These are phyloP conservation scores for Platypus cylindrus DNA, from an alignment of 2,888 invertebrate species.

Conservation along the genomic window DNA sequence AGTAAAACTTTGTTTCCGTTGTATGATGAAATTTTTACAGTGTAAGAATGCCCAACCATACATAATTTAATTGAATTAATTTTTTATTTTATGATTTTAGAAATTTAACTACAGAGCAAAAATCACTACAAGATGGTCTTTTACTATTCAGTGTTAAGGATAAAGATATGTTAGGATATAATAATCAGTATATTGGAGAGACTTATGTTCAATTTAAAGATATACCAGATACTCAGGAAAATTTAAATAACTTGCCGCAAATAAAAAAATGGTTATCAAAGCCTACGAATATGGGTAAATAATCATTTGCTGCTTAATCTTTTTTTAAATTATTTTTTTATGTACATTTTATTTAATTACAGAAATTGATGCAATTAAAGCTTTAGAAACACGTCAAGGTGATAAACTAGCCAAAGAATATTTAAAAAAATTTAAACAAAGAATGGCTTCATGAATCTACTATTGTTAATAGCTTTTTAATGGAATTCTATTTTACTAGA, in stretches of 20 bases:
- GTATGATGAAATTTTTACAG: constrained; percentile 87
- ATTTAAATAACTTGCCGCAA: constrained; percentile 54
- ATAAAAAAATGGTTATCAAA: constrained; percentile 57
- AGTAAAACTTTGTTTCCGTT: constrained; percentile 87
- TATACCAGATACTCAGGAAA: constrained; percentile 49
- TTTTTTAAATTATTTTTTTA: constrained; percentile 7
- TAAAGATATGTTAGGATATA: constrained; percentile 84
- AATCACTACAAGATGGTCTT: constrained; percentile 52
- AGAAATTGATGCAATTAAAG: constrained; percentile 53
- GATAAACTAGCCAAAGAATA: constrained; percentile 85
- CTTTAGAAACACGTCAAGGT: constrained; percentile 69
- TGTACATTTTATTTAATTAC: constrained; percentile 11
- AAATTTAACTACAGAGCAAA: constrained; percentile 59
- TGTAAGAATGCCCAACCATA: constrained; percentile 52
- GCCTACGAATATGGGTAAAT: constrained; percentile 37
- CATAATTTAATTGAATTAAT: neutral
- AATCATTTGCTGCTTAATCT: neutral
- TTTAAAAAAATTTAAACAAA: constrained; percentile 63
- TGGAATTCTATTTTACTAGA: too few species aligned
- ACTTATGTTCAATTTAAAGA: constrained; percentile 75
- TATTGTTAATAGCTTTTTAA: too few species aligned
- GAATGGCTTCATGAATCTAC: constrained; percentile 35
- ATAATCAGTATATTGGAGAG: constrained; percentile 91
- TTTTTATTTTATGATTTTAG: constrained; percentile 36
- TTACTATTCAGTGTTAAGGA: constrained; percentile 89